Conservation (phyloP, 2,797 vertebrate species). For the Sebastes itinus region DNA sequence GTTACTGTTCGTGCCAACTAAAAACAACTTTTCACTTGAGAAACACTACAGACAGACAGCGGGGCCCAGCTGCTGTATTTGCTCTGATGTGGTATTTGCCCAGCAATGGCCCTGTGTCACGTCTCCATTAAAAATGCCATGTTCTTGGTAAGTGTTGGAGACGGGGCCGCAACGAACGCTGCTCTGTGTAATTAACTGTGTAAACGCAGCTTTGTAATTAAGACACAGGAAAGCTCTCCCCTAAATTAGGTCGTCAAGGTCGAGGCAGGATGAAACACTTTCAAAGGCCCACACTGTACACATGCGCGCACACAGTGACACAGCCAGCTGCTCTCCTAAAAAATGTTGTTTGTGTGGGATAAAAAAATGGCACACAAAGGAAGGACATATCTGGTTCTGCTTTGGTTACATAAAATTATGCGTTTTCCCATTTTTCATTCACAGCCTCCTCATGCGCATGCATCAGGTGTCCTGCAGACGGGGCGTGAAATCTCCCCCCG, state of each 20-base stretch:
- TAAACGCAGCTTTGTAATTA: constrained; percentile 82
- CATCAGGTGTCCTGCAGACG: constrained; percentile 3
- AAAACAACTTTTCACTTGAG: background rate
- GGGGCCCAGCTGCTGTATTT: constrained; percentile 18
- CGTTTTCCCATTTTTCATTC: background rate
- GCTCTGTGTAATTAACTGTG: constrained; percentile 81
- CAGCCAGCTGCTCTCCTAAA: constrained; percentile 14
- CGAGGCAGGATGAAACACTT: constrained; percentile 69
- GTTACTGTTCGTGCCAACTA: background rate
- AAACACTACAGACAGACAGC: background rate
- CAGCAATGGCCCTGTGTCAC: constrained; percentile 51
- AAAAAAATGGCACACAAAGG: background rate
- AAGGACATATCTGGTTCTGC: background rate
- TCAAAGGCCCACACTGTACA: constrained; percentile 33
- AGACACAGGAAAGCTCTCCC: constrained; percentile 74
- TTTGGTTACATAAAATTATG: background rate
- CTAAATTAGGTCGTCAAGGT: constrained; percentile 78
- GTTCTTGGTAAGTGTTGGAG: constrained; percentile 69
- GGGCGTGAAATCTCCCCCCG: constrained; percentile 13
- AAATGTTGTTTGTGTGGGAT: background rate
- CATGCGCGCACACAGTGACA: background rate
- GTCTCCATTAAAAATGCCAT: constrained; percentile 69
- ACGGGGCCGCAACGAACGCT: constrained; percentile 69
- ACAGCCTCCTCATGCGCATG: background rate
- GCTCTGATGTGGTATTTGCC: constrained; percentile 34